Evolutionary conservation across 2,113 vertebrate genomes (phyloP).

Genomic region (Natator depressus): DNA sequence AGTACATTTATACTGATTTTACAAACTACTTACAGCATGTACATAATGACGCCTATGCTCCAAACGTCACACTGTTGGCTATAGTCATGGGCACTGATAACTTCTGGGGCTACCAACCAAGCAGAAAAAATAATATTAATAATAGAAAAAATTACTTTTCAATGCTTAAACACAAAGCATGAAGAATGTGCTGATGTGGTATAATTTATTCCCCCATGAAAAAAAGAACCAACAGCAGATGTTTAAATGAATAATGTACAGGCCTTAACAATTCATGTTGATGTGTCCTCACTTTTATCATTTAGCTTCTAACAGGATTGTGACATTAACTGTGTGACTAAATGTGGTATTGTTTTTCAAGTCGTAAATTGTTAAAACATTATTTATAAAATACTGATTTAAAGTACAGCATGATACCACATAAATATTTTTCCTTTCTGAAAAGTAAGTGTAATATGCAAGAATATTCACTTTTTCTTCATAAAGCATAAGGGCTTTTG

Average conservation of each 20-base stretch:
- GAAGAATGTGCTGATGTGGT: conserved; percentile 78
- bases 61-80: conserved; percentile 91
- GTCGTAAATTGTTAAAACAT: conserved; percentile 57
- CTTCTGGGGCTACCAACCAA: conserved; percentile 89
- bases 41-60: conserved; percentile 95
- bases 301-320: conserved; percentile 58
- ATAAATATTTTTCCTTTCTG: background rate
- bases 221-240: conserved; percentile 78
- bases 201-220: conserved; percentile 79
- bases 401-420: background rate
- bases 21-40: conserved; percentile 88
- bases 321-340: conserved; percentile 42
- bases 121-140: conserved; percentile 82
- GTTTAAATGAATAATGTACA: conserved; percentile 84
- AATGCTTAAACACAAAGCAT: conserved; percentile 80
- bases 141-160: conserved; percentile 78
- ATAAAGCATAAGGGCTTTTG: background rate
- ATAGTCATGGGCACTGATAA: conserved; percentile 88
- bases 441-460: background rate
- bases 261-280: conserved; percentile 75
- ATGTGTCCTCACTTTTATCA: conserved; percentile 64
- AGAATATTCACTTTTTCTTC: background rate
- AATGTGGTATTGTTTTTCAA: conserved; percentile 44
- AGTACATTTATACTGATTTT: conserved; percentile 70
- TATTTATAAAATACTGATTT: conserved; percentile 33